Evolutionary conservation across 1,140 invertebrate species (phyloP), one percentile per base, ranked within the genome.

Genomic region (Bombus sylvicola): DNA sequence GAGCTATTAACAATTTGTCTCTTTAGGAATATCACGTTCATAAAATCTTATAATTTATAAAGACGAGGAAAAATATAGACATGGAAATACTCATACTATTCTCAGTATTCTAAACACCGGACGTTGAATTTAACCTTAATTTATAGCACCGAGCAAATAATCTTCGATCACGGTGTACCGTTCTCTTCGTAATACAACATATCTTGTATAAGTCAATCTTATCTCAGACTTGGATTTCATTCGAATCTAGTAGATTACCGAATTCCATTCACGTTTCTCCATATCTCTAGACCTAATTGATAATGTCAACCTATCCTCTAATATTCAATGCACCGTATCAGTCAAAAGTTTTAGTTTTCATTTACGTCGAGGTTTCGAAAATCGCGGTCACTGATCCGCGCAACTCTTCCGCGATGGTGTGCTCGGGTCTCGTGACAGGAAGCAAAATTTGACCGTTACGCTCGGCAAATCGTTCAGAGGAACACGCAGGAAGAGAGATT

Each of bases 291-390:
- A 39, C 53, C 34, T 69, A 87, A 84, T 87, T 80, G 66, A 86
- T 89, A 80, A 86, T 80, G 25, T 34, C 66, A 43, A 77, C 18
- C 41, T 76, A 34, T 57, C 37, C 39, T 66, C n/a, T 31, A 69
- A 8, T 68, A 37, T 66, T 69, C 68, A 41, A 62, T 69, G 59
- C 53, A 53, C 18, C 59, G 59, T 64, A 47, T 18, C 74, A 80
- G 79, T 77, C 79, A 39, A 79, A 83, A 86, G 86, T 88, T 86
- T 88, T 68, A 83, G 64, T 82, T 74, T 80, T 39, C 39, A 83
- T 71, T 71, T 39, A 31, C 31, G 22, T 71, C 28, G 25, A 15
- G 34, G n/a, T 88, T 37, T 59, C 34, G 22, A 85, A 69, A 76
- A 73, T 37, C 12, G n/a, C 77, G 47, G 22, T 76, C 72, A 37